These are phyloP conservation scores for Merops nubicus DNA, from an alignment of 2,113 vertebrate species.

Conservation along the genomic window DNA sequence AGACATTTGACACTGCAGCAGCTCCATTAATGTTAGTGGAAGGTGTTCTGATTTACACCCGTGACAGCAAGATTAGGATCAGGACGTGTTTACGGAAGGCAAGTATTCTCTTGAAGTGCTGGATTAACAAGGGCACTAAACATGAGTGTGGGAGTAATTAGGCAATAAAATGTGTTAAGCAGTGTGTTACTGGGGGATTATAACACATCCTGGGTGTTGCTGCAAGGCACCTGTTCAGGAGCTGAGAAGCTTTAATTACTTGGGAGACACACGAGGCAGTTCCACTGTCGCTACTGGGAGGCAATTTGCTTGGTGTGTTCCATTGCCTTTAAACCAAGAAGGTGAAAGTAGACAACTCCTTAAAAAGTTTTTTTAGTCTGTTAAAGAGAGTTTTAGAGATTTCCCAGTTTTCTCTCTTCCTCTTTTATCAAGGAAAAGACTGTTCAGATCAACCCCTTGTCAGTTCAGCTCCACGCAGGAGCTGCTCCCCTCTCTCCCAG, in stretches of 20 bases:
- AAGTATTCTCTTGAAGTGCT: constrained; percentile 43
- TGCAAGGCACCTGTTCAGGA: constrained; percentile 26
- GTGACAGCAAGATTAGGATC: background rate
- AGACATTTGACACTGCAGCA: background rate
- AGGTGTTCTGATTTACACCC: constrained; percentile 14
- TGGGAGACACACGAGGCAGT: background rate
- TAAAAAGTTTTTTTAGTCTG: background rate
- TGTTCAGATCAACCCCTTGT: background rate
- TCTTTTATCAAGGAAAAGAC: background rate
- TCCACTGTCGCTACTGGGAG: background rate
- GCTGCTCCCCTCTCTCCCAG: background rate
- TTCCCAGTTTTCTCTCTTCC: background rate
- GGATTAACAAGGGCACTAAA: constrained; percentile 68
- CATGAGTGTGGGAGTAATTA: constrained; percentile 59
- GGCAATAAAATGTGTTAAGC: constrained; percentile 40
- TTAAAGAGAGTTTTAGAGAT: background rate
- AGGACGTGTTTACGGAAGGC: constrained; percentile 30
- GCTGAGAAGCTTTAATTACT: constrained; percentile 18
- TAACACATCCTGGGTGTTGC: background rate
- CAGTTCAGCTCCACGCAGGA: background rate
- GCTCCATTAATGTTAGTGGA: background rate
- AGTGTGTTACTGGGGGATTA: constrained; percentile 21
- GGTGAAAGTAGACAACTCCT: background rate
- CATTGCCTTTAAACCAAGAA: background rate
- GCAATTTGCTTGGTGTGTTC: background rate